These are phyloP conservation scores for Oceanodroma tethys DNA, from an alignment of 2,113 vertebrate species.

Conservation along the genomic window DNA sequence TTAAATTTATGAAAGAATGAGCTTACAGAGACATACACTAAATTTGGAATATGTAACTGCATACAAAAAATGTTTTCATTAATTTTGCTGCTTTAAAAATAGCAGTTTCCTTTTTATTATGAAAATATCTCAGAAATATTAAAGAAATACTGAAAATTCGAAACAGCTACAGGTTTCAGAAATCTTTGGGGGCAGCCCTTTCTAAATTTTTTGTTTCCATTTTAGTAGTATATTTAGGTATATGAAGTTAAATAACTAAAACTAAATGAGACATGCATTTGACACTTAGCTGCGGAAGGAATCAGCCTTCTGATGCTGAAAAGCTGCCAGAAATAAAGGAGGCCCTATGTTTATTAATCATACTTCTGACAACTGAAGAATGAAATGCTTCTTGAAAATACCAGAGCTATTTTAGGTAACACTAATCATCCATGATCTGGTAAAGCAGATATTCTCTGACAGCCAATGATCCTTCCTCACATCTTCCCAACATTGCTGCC, in stretches of 20 bases:
- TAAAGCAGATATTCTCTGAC: neutral
- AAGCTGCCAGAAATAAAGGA: neutral
- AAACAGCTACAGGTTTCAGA: neutral
- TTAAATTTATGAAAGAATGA: neutral
- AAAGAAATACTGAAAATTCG: neutral
- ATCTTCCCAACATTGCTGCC: neutral
- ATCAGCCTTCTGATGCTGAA: neutral
- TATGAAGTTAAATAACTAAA: neutral
- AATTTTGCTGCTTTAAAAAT: neutral
- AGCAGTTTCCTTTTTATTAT: neutral
- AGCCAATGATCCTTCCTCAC: neutral
- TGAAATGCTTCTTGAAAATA: constrained; percentile 1
- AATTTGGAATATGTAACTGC: neutral
- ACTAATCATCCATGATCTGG: neutral
- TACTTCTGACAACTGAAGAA: neutral
- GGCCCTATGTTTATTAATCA: neutral
- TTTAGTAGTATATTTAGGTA: neutral
- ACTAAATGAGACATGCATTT: neutral
- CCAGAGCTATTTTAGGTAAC: neutral
- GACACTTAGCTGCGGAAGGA: neutral
- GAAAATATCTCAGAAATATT: neutral
- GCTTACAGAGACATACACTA: neutral
- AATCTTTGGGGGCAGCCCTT: neutral
- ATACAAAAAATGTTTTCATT: neutral
- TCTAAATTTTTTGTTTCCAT: neutral